Evolutionary conservation across 2,797 vertebrate genomes (phyloP).

Genomic region (Bradypodion ventrale): DNA sequence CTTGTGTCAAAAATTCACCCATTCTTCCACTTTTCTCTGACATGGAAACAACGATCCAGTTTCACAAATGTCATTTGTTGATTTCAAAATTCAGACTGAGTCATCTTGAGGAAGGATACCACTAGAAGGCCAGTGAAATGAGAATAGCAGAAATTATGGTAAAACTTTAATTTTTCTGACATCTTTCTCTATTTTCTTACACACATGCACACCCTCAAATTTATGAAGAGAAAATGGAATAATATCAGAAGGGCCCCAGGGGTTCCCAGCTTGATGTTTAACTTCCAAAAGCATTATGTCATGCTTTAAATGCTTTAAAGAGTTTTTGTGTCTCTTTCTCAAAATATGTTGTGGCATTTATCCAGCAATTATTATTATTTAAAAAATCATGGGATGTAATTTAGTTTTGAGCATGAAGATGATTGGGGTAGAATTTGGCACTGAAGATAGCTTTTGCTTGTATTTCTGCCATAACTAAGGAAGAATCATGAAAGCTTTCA

Average conservation of each 20-base stretch:
- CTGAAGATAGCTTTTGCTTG: neutral
- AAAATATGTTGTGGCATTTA: constrained; percentile 59
- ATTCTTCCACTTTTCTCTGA: too few species aligned
- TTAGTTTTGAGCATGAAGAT: constrained; percentile 41
- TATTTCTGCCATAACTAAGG: constrained; percentile 37
- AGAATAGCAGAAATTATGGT: neutral
- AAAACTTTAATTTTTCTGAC: constrained; percentile 31
- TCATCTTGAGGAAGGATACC: constrained; percentile 5
- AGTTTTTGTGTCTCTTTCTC: constrained; percentile 38
- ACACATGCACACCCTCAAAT: constrained; percentile 63
- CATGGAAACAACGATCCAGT: constrained; percentile 20
- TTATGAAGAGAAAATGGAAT: constrained; percentile 61
- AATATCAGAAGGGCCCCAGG: constrained; percentile 67
- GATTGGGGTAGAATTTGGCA: constrained; percentile 30
- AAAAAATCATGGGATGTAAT: constrained; percentile 66
- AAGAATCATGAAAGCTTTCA: neutral
- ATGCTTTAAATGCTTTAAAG: constrained; percentile 57
- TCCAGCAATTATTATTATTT: constrained; percentile 62
- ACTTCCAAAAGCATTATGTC: constrained; percentile 74
- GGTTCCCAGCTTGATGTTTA: constrained; percentile 62
- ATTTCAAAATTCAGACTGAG: constrained; percentile 29
- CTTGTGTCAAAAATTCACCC: constrained; percentile 4
- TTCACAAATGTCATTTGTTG: constrained; percentile 45
- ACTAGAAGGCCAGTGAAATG: constrained; percentile 1
- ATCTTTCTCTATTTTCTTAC: neutral